Percentiles rank a stretch among this genome's conserved stretches.
phyloP scores from a whole-genome alignment of 1,140 invertebrate species.

The Caerostris extrusa region DNA sequence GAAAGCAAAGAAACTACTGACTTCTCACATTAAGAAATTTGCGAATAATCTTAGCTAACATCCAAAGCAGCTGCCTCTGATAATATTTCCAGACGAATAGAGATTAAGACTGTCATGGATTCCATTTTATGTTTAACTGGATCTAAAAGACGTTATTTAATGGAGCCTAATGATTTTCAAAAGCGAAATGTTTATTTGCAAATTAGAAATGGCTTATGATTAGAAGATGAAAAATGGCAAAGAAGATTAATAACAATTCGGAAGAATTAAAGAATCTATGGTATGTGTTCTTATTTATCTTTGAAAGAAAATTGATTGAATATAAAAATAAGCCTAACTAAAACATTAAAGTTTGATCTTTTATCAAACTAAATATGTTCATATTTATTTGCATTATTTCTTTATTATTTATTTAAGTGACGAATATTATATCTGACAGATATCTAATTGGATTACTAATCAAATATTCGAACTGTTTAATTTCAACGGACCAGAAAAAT shows the following conservation, averaged over 20 bases:
- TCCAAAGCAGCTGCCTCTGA: not conserved
- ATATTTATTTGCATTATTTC: too few relatives aligned
- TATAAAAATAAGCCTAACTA: too few relatives aligned
- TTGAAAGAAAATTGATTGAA: not conserved
- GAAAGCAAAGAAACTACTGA: not conserved
- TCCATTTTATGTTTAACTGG: not conserved
- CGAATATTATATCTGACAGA: too few relatives aligned
- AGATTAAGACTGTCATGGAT: constrained; percentile 2
- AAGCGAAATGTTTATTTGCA: not conserved
- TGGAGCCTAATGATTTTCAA: not conserved
- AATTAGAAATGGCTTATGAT: not conserved
- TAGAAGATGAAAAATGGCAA: not conserved
- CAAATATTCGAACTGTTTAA: too few relatives aligned
- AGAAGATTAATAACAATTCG: not conserved
- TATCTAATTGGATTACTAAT: too few relatives aligned
- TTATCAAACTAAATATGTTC: too few relatives aligned
- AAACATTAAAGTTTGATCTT: too few relatives aligned
- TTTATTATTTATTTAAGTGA: too few relatives aligned
- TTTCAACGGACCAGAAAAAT: too few relatives aligned
- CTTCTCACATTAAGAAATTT: not conserved
- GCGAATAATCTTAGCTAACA: not conserved
- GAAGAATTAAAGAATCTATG: not conserved
- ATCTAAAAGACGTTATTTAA: constrained; percentile 1
- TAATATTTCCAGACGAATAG: not conserved
- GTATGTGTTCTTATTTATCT: not conserved